Percentiles rank a stretch among this genome's conserved stretches.
These are phyloP conservation scores for Chrysoperla carnea DNA, from an alignment of 1,140 invertebrate species.

Conservation along the genomic window DNA sequence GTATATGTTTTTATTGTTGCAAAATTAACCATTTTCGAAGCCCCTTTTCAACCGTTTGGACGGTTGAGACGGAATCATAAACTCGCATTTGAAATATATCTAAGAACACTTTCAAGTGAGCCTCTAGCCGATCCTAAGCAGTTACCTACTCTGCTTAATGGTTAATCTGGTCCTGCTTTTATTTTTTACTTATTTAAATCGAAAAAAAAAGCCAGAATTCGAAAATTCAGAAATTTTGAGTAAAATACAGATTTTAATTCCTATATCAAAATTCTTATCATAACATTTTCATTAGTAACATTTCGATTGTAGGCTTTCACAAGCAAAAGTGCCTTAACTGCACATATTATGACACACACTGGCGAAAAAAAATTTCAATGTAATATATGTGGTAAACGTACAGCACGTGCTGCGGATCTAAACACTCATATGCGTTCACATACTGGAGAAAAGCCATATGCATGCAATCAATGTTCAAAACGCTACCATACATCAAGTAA, in stretches of 20 bases:
- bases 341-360: slow-evolving; percentile 19
- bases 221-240: no score
- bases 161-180: no score
- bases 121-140: no score
- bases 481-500: slow-evolving; percentile 29
- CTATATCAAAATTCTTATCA: no score
- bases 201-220: no score
- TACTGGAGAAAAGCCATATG: slow-evolving; percentile 25
- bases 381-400: slow-evolving; percentile 13
- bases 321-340: slow-evolving; percentile 12
- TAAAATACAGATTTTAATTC: no score
- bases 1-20: slow-evolving; percentile 1
- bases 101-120: no score
- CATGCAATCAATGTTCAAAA: slow-evolving; percentile 30
- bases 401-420: slow-evolving; percentile 15
- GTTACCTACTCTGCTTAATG: no score
- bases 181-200: no score
- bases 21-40: not conserved
- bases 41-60: no score
- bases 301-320: slow-evolving; percentile 10
- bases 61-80: no score
- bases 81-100: no score
- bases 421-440: slow-evolving; percentile 29
- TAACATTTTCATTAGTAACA: not conserved
- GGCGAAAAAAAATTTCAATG: slow-evolving; percentile 20